Conservation (phyloP, 2,888 invertebrate genomes). For the Lacanobia wlatinum region DNA sequence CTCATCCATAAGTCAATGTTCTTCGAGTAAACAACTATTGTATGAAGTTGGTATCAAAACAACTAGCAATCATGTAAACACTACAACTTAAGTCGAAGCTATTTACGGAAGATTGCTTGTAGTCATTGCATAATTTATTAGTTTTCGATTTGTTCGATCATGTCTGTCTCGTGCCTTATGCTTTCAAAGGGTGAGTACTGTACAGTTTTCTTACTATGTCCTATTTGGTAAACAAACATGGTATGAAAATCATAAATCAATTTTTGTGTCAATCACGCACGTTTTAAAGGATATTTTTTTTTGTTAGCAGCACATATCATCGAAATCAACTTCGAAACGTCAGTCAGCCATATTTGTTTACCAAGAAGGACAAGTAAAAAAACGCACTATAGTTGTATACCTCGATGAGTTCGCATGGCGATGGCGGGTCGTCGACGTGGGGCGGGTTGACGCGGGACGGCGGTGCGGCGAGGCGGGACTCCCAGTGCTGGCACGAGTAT, state of each 20-base stretch:
- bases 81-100: slow-evolving; percentile 15
- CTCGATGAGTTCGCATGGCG: slow-evolving; percentile 89
- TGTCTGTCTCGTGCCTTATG: slow-evolving; percentile 26
- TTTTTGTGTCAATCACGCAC: background rate
- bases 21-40: background rate
- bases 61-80: slow-evolving; percentile 41
- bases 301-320: background rate
- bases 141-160: slow-evolving; percentile 23
- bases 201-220: slow-evolving; percentile 34
- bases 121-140: slow-evolving; percentile 19
- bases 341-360: slow-evolving; percentile 23
- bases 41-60: slow-evolving; percentile 9
- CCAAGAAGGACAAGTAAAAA: slow-evolving; percentile 36
- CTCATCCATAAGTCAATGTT: background rate
- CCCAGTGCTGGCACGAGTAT: slow-evolving; percentile 92
- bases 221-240: slow-evolving; percentile 25
- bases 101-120: slow-evolving; percentile 45
- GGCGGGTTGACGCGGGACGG: slow-evolving; percentile 86
- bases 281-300: background rate
- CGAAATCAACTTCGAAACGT: background rate
- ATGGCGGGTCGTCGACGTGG: slow-evolving; percentile 84
- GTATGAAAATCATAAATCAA: background rate
- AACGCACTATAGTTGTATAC: slow-evolving; percentile 69
- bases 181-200: slow-evolving; percentile 41
- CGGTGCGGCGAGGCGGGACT: slow-evolving; percentile 89